These are phyloP conservation scores for Phycodurus eques DNA, from an alignment of 2,113 vertebrate species.

Conservation along the genomic window DNA sequence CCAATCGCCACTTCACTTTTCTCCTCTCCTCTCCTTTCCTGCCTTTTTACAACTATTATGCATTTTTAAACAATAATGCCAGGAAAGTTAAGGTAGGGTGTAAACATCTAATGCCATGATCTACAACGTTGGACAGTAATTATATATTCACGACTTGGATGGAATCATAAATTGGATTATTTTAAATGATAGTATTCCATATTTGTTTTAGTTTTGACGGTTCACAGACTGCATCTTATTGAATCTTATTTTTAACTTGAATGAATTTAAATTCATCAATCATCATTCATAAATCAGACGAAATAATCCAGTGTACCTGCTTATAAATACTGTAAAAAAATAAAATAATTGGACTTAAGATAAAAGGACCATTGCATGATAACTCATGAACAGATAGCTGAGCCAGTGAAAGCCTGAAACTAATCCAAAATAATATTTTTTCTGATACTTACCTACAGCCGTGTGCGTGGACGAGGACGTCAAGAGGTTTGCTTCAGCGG, in stretches of 20 bases:
- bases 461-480: constrained; percentile 1
- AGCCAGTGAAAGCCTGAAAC: background rate
- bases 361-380: background rate
- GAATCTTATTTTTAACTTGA: background rate
- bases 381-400: background rate
- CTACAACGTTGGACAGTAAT: background rate
- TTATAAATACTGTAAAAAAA: background rate
- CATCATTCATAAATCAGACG: background rate
- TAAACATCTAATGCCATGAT: background rate
- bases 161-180: background rate
- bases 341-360: background rate
- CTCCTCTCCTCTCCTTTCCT: background rate
- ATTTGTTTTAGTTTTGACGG: background rate
- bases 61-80: background rate
- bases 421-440: background rate
- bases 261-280: background rate
- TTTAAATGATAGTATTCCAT: background rate
- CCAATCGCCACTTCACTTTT: background rate
- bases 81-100: background rate
- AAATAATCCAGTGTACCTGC: background rate
- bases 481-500: constrained; percentile 33
- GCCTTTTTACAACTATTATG: background rate
- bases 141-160: background rate
- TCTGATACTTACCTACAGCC: constrained; percentile 55
- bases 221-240: background rate